phyloP scores from a whole-genome alignment of 2,113 vertebrate genomes.

The Polyodon spathula region DNA sequence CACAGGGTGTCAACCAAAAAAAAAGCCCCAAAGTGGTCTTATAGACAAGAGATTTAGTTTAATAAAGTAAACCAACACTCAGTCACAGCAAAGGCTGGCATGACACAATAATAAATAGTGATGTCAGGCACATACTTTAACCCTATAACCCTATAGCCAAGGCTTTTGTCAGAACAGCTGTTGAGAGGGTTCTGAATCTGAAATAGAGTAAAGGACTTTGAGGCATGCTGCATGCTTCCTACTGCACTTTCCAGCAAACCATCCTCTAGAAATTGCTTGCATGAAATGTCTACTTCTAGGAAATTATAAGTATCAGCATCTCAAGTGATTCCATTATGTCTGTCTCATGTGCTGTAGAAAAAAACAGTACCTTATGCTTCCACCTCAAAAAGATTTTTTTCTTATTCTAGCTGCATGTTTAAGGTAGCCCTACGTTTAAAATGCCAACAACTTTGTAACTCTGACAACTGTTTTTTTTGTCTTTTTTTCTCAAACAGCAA shows the following conservation, averaged over 20 bases:
- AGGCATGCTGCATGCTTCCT: not conserved
- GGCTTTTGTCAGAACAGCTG: not conserved
- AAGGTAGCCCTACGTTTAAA: too few species aligned
- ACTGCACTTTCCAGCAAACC: not conserved
- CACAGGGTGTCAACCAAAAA: too few species aligned
- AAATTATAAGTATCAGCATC: not conserved
- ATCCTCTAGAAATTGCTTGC: not conserved
- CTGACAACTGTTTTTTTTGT: too few species aligned
- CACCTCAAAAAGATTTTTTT: too few species aligned
- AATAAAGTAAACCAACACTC: not conserved
- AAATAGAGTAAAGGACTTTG: not conserved
- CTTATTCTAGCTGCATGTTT: too few species aligned
- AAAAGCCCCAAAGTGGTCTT: too few species aligned
- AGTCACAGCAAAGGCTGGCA: not conserved
- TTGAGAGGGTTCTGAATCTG: not conserved
- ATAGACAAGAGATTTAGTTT: too few species aligned
- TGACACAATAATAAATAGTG: constrained; percentile 2
- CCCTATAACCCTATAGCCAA: too few species aligned
- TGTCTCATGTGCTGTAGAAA: too few species aligned
- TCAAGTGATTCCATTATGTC: not conserved
- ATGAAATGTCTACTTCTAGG: not conserved
- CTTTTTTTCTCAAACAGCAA: too few species aligned
- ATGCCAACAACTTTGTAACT: too few species aligned
- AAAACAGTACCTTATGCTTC: too few species aligned
- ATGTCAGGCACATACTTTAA: not conserved